phyloP scores from a whole-genome alignment of 2,113 vertebrate species.

The Gadus macrocephalus region DNA sequence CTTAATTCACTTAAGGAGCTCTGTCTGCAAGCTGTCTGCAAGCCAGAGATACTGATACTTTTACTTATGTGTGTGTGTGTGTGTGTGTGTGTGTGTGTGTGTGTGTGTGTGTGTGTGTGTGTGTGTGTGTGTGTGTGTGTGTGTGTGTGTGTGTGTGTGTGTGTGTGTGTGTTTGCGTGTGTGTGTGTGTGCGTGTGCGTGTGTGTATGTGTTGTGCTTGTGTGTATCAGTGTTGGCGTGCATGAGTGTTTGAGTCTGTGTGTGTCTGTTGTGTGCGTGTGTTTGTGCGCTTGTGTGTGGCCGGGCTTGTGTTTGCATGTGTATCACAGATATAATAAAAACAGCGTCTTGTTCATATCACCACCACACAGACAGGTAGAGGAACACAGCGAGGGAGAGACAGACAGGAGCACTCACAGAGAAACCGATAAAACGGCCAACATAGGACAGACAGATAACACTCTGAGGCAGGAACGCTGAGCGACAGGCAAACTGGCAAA shows the following conservation, averaged over 20 bases:
- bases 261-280: not conserved
- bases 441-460: conserved; percentile 40
- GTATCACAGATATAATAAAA: conserved; percentile 38
- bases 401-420: conserved; percentile 20
- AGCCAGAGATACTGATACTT: conserved; percentile 47
- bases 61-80: conserved; percentile 11
- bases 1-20: conserved; percentile 61
- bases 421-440: conserved; percentile 43
- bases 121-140: conserved; percentile 22
- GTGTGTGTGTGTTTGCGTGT: not conserved
- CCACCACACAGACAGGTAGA: conserved; percentile 25
- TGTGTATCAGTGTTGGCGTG: conserved; percentile 13
- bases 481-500: not conserved
- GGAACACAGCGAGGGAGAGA: not conserved
- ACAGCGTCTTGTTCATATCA: conserved; percentile 35
- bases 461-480: conserved; percentile 4
- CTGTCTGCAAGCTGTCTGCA: conserved; percentile 50
- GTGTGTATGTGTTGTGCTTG: not conserved
- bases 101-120: conserved; percentile 4
- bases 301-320: not conserved
- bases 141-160: conserved; percentile 1
- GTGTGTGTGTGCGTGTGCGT: not conserved
- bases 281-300: not conserved
- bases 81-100: conserved; percentile 7
- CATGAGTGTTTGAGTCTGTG: conserved; percentile 10